These are phyloP conservation scores for Euplexia lucipara DNA, from an alignment of 2,888 invertebrate genomes.

Conservation along the genomic window DNA sequence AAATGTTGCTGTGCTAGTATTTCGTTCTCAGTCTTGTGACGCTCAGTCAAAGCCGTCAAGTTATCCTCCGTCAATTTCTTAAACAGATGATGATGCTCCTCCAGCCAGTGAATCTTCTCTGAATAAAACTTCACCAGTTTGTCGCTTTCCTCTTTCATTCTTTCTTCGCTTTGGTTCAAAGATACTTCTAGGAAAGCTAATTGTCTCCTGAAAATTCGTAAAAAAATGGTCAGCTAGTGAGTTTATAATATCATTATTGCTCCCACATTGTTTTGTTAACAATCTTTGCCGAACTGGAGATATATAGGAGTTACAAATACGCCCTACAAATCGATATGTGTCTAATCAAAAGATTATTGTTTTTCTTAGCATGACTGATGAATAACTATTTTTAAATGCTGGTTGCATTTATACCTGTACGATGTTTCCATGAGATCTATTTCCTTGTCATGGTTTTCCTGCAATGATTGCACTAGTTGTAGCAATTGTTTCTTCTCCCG, in stretches of 20 bases:
- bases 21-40: constrained; percentile 84
- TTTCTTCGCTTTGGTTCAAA: constrained; percentile 89
- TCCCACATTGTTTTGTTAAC: too few relatives aligned
- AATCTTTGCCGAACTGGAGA: too few relatives aligned
- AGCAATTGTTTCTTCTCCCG: constrained; percentile 84
- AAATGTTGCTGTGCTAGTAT: constrained; percentile 86
- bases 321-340: too few relatives aligned
- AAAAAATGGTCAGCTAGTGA: not conserved
- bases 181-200: constrained; percentile 91
- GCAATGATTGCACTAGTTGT: constrained; percentile 88
- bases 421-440: constrained; percentile 92
- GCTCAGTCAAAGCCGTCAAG: constrained; percentile 83
- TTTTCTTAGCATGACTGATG: not conserved
- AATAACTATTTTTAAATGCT: not conserved
- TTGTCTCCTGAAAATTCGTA: constrained; percentile 87
- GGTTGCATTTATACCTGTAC: constrained; percentile 88
- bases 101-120: constrained; percentile 88
- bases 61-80: constrained; percentile 90
- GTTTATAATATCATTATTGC: not conserved
- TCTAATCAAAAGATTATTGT: not conserved
- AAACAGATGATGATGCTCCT: constrained; percentile 88
- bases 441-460: constrained; percentile 92
- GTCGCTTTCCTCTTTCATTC: constrained; percentile 91
- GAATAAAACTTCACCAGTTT: constrained; percentile 86
- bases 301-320: too few relatives aligned